Evolutionary conservation across 2,888 invertebrate species (phyloP).

Genomic region (Euplagia quadripunctaria): DNA sequence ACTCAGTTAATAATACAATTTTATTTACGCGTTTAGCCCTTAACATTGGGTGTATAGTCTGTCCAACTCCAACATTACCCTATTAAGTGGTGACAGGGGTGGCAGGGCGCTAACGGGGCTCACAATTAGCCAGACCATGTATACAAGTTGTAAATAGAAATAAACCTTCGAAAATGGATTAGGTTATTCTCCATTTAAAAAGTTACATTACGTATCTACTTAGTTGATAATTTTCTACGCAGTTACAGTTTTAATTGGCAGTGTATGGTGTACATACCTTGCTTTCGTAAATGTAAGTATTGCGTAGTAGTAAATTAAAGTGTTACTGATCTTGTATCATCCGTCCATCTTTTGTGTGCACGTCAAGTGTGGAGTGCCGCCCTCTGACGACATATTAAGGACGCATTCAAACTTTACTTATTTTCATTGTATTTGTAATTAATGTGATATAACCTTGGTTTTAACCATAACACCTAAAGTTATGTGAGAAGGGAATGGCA

Average conservation of each 20-base stretch:
- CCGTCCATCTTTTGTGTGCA: conserved; percentile 32
- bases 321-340: conserved; percentile 33
- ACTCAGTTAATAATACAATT: background rate
- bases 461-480: background rate
- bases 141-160: background rate
- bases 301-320: conserved; percentile 35
- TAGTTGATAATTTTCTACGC: conserved; percentile 16
- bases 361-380: conserved; percentile 33
- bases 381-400: conserved; percentile 37
- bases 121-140: no score
- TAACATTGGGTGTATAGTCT: no score
- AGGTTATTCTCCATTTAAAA: background rate
- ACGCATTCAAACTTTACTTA: background rate
- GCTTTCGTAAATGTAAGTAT: conserved; percentile 25
- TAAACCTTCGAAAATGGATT: background rate
- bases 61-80: no score
- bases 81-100: no score
- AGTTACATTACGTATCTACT: conserved; percentile 10
- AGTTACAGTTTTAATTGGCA: conserved; percentile 24
- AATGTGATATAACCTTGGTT: background rate
- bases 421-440: background rate
- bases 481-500: background rate
- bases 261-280: conserved; percentile 7
- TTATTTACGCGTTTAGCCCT: background rate
- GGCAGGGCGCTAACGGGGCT: no score